These are phyloP conservation scores for Philotrypesis tridentata DNA, from an alignment of 1,140 invertebrate genomes.

Conservation along the genomic window DNA sequence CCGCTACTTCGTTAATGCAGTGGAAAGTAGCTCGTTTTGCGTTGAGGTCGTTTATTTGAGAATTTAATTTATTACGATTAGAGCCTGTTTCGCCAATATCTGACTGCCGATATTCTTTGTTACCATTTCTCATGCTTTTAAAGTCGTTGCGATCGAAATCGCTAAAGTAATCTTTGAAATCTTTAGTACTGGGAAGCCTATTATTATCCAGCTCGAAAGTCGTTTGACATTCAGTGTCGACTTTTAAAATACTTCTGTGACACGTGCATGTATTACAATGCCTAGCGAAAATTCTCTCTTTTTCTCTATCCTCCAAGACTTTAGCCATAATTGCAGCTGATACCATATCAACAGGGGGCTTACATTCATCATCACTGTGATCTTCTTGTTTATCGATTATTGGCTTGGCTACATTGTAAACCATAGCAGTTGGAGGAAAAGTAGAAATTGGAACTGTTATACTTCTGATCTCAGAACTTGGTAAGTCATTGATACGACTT, in stretches of 20 bases:
- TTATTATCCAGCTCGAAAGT: conserved; percentile 6
- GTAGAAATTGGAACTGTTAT: conserved; percentile 88
- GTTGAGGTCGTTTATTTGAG: conserved; percentile 21
- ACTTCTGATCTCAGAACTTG: conserved; percentile 77
- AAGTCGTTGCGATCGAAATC: background rate
- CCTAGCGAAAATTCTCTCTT: conserved; percentile 80
- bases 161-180: conserved; percentile 46
- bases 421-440: conserved; percentile 91
- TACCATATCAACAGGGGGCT: conserved; percentile 82
- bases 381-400: conserved; percentile 64
- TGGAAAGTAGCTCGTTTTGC: conserved; percentile 24
- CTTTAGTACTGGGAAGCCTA: background rate
- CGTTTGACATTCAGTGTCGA: conserved; percentile 67
- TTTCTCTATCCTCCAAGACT: conserved; percentile 90
- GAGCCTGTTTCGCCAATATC: background rate
- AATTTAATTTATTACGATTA: background rate
- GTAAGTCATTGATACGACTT: conserved; percentile 72
- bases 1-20: conserved; percentile 1
- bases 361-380: conserved; percentile 74
- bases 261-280: conserved; percentile 89
- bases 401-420: conserved; percentile 81
- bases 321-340: conserved; percentile 95
- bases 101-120: background rate
- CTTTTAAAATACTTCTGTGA: conserved; percentile 68
- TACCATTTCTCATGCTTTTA: background rate